phyloP scores from a whole-genome alignment of 2,113 vertebrate species.

The Morone saxatilis region DNA sequence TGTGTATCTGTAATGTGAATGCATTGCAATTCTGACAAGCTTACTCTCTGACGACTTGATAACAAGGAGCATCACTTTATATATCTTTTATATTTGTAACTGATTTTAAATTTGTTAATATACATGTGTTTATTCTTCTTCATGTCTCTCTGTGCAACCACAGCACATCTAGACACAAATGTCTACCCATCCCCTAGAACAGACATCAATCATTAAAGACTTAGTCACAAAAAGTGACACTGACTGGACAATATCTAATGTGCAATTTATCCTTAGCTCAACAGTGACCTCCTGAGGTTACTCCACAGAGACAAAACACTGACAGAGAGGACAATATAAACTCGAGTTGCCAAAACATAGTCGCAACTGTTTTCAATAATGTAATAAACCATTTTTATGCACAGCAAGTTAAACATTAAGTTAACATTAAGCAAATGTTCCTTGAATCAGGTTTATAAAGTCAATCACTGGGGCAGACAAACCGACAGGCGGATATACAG shows the following conservation, averaged over 20 bases:
- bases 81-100: background rate
- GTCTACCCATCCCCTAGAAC: background rate
- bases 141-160: background rate
- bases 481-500: background rate
- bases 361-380: background rate
- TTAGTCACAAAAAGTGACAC: background rate
- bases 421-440: background rate
- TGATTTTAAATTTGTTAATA: background rate
- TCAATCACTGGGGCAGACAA: background rate
- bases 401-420: background rate
- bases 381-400: background rate
- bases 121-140: background rate
- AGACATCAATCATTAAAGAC: constrained; percentile 2
- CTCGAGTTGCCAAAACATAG: background rate
- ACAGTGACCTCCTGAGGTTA: constrained; percentile 47
- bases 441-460: constrained; percentile 11
- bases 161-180: background rate
- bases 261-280: background rate
- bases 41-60: too few relatives aligned
- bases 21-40: too few relatives aligned
- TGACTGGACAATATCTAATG: background rate
- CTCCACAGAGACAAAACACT: constrained; percentile 4
- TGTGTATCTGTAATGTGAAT: too few relatives aligned
- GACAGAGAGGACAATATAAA: background rate
- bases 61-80: background rate